These are phyloP conservation scores for Parapristionchus giblindavisi DNA, from an alignment of 2,888 invertebrate genomes.

Conservation along the genomic window DNA sequence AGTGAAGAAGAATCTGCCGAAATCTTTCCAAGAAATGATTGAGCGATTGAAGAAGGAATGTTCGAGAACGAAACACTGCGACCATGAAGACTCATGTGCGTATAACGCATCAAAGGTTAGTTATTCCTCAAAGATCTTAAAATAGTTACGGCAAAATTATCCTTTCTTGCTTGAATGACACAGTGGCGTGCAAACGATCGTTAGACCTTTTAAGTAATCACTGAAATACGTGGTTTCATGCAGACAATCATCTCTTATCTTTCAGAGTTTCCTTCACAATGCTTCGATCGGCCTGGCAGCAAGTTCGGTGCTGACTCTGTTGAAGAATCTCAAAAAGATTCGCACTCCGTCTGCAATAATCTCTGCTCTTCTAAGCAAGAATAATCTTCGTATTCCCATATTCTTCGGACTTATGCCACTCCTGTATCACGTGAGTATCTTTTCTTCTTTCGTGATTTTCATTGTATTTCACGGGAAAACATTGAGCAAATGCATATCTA, in stretches of 20 bases:
- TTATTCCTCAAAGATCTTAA: constrained; percentile 6
- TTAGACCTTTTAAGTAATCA: too few relatives aligned
- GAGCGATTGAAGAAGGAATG: constrained; percentile 33
- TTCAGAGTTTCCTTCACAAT: constrained; percentile 31
- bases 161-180: too few relatives aligned
- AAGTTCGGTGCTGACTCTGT: constrained; percentile 8
- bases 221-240: too few relatives aligned
- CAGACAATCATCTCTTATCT: too few relatives aligned
- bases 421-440: constrained; percentile 59
- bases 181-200: too few relatives aligned
- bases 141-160: too few relatives aligned
- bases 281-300: constrained; percentile 9
- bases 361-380: background rate
- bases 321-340: constrained; percentile 20
- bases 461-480: too few relatives aligned
- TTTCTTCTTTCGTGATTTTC: too few relatives aligned
- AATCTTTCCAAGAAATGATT: constrained; percentile 18
- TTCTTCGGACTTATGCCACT: constrained; percentile 62
- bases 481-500: too few relatives aligned
- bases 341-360: background rate
- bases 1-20: constrained; percentile 23
- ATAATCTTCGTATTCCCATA: constrained; percentile 55
- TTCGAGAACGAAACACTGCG: constrained; percentile 41
- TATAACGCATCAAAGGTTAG: constrained; percentile 56
- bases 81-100: constrained; percentile 59